Percentiles rank a stretch among this genome's conserved stretches.
Evolutionary conservation across 2,797 vertebrate genomes (phyloP).

Genomic region (Danio tinwini): DNA sequence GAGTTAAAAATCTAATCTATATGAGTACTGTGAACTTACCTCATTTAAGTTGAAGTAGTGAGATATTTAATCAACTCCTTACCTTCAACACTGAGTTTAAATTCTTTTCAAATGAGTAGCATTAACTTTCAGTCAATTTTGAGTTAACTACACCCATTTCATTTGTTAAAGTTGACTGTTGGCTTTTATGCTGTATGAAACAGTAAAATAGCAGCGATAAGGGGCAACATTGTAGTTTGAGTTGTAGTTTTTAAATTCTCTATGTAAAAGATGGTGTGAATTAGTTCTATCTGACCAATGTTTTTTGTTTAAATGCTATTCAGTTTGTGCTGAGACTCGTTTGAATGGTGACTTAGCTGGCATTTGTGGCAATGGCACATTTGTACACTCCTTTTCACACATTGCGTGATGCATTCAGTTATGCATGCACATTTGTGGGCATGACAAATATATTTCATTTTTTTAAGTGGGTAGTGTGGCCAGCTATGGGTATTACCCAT

Average conservation of each 20-base stretch:
- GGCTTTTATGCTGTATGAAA: too few relatives aligned
- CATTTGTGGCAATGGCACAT: conserved; percentile 30
- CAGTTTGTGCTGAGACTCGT: conserved; percentile 26
- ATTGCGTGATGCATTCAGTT: background rate
- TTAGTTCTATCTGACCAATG: background rate
- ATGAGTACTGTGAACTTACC: too few relatives aligned
- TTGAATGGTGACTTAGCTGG: conserved; percentile 2
- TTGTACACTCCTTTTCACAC: conserved; percentile 35
- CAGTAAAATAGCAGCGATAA: too few relatives aligned
- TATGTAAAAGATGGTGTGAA: background rate
- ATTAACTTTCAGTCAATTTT: too few relatives aligned
- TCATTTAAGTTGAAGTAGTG: too few relatives aligned
- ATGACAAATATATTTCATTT: conserved; percentile 44
- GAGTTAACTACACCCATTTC: too few relatives aligned
- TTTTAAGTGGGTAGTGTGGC: conserved; percentile 19
- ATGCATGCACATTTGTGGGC: background rate
- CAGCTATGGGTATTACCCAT: conserved; percentile 24
- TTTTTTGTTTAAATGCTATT: conserved; percentile 9
- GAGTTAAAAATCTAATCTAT: too few relatives aligned
- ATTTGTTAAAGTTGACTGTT: too few relatives aligned
- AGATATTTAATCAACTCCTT: too few relatives aligned
- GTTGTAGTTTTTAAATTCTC: background rate
- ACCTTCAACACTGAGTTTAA: too few relatives aligned
- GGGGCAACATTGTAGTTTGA: too few relatives aligned
- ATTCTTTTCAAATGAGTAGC: too few relatives aligned